Evolutionary conservation across 1,140 invertebrate genomes (phyloP).

Genomic region (Ooceraea biroi): DNA sequence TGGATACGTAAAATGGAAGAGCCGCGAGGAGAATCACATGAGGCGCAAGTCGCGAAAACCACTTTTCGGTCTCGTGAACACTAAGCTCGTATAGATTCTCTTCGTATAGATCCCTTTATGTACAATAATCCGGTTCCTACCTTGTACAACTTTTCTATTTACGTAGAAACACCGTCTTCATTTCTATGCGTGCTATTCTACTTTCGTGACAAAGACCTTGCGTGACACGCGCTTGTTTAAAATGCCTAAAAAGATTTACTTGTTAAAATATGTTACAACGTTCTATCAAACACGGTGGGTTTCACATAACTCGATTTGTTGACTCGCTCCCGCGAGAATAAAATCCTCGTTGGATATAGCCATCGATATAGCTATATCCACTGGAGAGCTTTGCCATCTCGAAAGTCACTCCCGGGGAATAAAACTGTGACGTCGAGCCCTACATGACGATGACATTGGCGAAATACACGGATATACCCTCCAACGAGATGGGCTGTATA

Average conservation of each 20-base stretch:
- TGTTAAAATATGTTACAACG: slow-evolving; percentile 1
- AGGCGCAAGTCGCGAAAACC: background rate
- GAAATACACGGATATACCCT: background rate
- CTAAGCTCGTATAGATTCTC: no score
- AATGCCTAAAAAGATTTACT: background rate
- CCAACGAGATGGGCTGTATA: background rate
- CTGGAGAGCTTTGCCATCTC: slow-evolving; percentile 1
- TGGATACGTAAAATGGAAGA: background rate
- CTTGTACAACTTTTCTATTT: no score
- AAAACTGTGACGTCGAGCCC: background rate
- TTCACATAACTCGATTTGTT: background rate
- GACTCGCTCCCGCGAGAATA: slow-evolving; percentile 9
- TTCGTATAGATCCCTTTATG: no score
- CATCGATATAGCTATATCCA: background rate
- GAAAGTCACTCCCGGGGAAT: background rate
- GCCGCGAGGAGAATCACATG: background rate
- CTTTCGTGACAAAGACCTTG: no score
- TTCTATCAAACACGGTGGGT: background rate
- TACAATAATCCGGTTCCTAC: no score
- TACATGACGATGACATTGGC: no score
- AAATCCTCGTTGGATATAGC: background rate
- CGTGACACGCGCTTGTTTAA: no score
- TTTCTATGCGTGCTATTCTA: no score
- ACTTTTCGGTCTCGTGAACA: no score
- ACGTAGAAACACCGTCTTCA: no score